Conservation (phyloP, 2,797 vertebrate genomes). For the Kryptolebias ocellatus region DNA sequence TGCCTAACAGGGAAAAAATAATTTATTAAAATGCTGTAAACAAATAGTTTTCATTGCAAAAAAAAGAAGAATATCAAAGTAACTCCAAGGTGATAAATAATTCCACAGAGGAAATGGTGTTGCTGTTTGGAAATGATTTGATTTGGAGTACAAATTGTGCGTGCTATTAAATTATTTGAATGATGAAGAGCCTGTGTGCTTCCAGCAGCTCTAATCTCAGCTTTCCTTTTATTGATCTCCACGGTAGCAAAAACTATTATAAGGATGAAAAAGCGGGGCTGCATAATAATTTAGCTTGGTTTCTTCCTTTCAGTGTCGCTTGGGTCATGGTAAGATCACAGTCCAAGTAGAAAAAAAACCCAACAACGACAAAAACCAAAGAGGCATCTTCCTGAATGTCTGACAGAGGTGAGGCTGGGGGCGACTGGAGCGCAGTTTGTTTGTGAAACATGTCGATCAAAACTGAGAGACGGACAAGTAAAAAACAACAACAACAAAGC, state of each 20-base stretch:
- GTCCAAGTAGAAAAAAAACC: not conserved
- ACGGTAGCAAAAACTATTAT: constrained; percentile 18
- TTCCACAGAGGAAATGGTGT: constrained; percentile 26
- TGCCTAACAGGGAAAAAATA: constrained; percentile 32
- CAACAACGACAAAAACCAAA: constrained; percentile 8
- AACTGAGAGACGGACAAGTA: constrained; percentile 27
- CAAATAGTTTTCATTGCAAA: constrained; percentile 34
- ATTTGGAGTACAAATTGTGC: constrained; percentile 31
- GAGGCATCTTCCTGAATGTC: constrained; percentile 17
- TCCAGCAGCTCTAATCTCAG: constrained; percentile 30
- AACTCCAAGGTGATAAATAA: constrained; percentile 26
- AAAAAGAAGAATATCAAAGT: constrained; percentile 38
- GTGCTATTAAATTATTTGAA: constrained; percentile 27
- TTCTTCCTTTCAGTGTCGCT: constrained; percentile 18
- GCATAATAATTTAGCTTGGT: constrained; percentile 34
- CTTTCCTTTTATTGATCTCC: constrained; percentile 44
- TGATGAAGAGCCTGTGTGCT: constrained; percentile 26
- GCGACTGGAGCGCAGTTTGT: constrained; percentile 21
- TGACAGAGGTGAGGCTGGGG: constrained; percentile 43
- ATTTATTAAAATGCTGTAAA: constrained; percentile 25
- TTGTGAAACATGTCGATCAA: constrained; percentile 45
- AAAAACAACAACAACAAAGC: constrained; percentile 22
- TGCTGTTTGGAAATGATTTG: constrained; percentile 23
- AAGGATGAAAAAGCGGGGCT: constrained; percentile 27
- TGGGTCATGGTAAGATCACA: constrained; percentile 22